A percentile compares a stretch with the other conserved stretches of the same genome.
These are phyloP conservation scores for Nesidiocoris tenuis DNA, from an alignment of 2,888 invertebrate genomes.

Conservation along the genomic window DNA sequence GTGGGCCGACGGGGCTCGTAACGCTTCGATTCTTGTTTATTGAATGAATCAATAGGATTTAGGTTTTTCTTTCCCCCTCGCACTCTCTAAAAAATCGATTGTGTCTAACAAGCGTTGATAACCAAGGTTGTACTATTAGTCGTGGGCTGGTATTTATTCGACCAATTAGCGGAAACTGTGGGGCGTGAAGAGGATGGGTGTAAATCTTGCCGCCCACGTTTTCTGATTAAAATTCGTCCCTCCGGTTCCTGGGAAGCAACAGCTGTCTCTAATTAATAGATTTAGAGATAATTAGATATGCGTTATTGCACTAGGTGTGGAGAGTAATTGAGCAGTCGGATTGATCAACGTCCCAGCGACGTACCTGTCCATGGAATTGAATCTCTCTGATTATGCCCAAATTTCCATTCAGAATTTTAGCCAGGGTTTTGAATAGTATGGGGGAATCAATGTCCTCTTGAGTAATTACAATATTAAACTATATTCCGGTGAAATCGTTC, in stretches of 20 bases:
- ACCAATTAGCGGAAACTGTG: neutral
- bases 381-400: too few species aligned
- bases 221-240: neutral
- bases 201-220: neutral
- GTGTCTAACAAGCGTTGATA: neutral
- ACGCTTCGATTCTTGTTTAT: constrained; percentile 6
- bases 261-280: neutral
- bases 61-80: neutral
- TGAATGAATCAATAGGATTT: constrained; percentile 8
- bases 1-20: neutral
- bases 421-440: too few species aligned
- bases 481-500: too few species aligned
- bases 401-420: too few species aligned
- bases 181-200: neutral
- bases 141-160: neutral
- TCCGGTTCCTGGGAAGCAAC: neutral
- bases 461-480: too few species aligned
- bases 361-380: too few species aligned
- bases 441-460: too few species aligned
- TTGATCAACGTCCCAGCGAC: too few species aligned
- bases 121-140: neutral
- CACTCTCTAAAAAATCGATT: neutral
- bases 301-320: too few species aligned
- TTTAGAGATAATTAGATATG: neutral
- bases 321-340: too few species aligned